A percentile compares a stretch with the other conserved stretches of the same genome.
Conservation (phyloP, 1,140 invertebrate genomes). For the Pararge aegeria region DNA sequence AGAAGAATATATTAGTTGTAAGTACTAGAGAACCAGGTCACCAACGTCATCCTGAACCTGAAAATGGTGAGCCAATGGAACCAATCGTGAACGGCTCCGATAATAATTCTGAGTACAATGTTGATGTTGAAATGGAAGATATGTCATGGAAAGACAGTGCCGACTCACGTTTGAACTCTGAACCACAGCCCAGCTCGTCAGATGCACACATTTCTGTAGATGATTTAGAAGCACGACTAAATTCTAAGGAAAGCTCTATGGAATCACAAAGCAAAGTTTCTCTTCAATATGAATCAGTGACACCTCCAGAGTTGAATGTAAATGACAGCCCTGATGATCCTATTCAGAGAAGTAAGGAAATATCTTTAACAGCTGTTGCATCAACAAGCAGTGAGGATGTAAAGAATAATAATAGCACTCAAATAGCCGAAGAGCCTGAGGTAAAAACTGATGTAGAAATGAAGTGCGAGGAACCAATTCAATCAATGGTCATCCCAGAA, state of each 20-base stretch:
- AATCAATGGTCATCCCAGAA: slow-evolving; percentile 55
- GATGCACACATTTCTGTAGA: slow-evolving; percentile 64
- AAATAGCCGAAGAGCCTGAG: slow-evolving; percentile 21
- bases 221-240: slow-evolving; percentile 56
- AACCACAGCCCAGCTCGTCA: slow-evolving; percentile 70
- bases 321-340: slow-evolving; percentile 31
- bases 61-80: slow-evolving; percentile 84
- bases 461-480: slow-evolving; percentile 38
- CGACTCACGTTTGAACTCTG: slow-evolving; percentile 42
- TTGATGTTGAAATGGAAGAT: slow-evolving; percentile 86
- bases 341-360: slow-evolving; percentile 34
- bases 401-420: slow-evolving; percentile 29
- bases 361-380: slow-evolving; percentile 25
- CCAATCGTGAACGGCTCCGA: slow-evolving; percentile 81
- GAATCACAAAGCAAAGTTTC: slow-evolving; percentile 48
- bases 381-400: slow-evolving; percentile 34
- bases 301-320: slow-evolving; percentile 47
- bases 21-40: slow-evolving; percentile 94
- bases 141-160: slow-evolving; percentile 80
- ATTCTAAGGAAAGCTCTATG: slow-evolving; percentile 49
- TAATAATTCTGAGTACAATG: slow-evolving; percentile 83
- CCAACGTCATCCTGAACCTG: slow-evolving; percentile 80
- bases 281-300: slow-evolving; percentile 54
- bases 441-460: slow-evolving; percentile 52
- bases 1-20: slow-evolving; percentile 97